A percentile compares a stretch with the other conserved stretches of the same genome.
These are phyloP conservation scores for Synanthedon tipuliformis DNA, from an alignment of 2,888 invertebrate genomes.

Conservation along the genomic window DNA sequence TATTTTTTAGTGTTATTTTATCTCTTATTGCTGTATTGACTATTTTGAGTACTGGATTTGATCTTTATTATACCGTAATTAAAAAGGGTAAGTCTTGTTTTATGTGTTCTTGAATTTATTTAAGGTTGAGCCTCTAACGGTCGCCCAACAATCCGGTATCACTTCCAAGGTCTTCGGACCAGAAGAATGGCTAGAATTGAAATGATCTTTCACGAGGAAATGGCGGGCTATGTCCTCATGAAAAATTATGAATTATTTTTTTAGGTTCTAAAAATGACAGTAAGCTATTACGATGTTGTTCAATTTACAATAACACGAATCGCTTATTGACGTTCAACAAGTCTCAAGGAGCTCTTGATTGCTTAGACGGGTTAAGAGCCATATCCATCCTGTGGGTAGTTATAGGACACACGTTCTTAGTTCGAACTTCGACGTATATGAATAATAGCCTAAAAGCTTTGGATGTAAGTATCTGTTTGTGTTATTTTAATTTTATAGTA, in stretches of 20 bases:
- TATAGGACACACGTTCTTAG: conserved; percentile 6
- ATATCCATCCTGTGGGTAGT: conserved; percentile 32
- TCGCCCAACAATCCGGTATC: no score
- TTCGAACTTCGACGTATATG: neutral
- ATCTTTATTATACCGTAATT: conserved; percentile 1
- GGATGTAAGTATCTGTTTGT: neutral
- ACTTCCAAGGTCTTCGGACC: no score
- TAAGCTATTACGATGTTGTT: conserved; percentile 5
- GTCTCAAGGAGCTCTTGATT: conserved; percentile 7
- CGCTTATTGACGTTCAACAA: conserved; percentile 5
- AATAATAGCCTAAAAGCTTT: conserved; percentile 2
- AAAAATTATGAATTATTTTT: neutral
- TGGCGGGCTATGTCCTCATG: no score
- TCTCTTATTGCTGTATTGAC: conserved; percentile 11
- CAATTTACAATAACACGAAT: conserved; percentile 6
- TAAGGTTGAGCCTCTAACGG: no score
- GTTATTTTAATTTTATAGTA: no score
- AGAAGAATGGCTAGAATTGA: no score
- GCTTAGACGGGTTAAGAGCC: conserved; percentile 27
- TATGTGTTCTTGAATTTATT: no score
- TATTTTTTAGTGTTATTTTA: conserved; percentile 12
- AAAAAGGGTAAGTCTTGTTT: no score
- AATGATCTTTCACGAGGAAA: no score
- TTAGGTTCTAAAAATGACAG: conserved; percentile 7
- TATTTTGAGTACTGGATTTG: conserved; percentile 12